These are phyloP conservation scores for Trematocara nigrifrons DNA, from an alignment of 2,113 vertebrate species.

Conservation along the genomic window DNA sequence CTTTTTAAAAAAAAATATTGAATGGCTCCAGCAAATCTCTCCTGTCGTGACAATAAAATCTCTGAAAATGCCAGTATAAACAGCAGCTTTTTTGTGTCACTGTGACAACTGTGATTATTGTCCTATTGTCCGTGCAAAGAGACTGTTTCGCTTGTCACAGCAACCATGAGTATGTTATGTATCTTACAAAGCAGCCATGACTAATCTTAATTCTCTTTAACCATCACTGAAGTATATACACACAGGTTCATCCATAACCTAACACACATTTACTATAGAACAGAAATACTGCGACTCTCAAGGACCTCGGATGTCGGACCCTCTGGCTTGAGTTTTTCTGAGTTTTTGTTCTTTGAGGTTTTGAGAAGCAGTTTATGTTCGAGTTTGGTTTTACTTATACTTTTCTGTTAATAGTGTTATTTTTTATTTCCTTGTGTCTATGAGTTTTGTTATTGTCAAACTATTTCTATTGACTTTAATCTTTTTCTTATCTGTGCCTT, in stretches of 20 bases:
- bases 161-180: neutral
- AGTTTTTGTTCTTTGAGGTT: neutral
- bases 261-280: neutral
- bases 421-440: neutral
- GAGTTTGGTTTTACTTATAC: neutral
- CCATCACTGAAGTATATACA: neutral
- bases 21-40: neutral
- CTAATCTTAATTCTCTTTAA: constrained; percentile 20
- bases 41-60: neutral
- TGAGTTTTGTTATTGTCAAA: neutral
- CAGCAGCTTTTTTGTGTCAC: neutral
- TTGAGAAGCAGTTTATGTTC: neutral
- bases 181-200: constrained; percentile 26
- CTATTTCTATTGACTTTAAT: neutral
- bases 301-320: neutral
- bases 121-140: constrained; percentile 6
- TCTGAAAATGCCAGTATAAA: neutral
- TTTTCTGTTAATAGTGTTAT: neutral
- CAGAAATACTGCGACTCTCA: neutral
- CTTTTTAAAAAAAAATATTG: neutral
- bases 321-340: neutral
- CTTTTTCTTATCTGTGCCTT: neutral
- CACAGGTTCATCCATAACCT: neutral
- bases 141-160: neutral
- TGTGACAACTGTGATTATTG: constrained; percentile 17